These are phyloP conservation scores for Anisognathus igniventris DNA, from an alignment of 2,797 vertebrate genomes.

Conservation along the genomic window DNA sequence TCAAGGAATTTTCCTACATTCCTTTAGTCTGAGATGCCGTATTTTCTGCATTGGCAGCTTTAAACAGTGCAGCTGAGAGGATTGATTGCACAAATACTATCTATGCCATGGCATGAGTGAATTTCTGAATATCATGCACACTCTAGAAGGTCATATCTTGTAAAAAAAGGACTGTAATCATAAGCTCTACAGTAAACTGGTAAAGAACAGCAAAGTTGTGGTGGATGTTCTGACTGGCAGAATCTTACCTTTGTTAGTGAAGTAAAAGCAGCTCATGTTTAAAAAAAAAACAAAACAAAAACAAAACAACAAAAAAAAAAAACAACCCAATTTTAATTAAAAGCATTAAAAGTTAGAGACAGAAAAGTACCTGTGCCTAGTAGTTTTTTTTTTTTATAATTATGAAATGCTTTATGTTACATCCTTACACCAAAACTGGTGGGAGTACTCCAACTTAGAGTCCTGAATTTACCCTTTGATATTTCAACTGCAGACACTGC, in stretches of 20 bases:
- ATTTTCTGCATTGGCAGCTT: not conserved
- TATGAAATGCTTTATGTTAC: not conserved
- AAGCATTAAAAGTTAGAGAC: not conserved
- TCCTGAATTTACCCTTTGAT: not conserved
- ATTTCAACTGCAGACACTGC: not conserved
- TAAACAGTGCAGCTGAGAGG: not conserved
- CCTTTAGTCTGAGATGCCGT: not conserved
- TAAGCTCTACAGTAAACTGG: not conserved
- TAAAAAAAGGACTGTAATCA: not conserved
- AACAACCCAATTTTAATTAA: not conserved
- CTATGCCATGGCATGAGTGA: not conserved
- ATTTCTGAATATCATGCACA: not conserved
- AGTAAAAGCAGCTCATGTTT: not conserved
- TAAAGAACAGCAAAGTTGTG: not conserved
- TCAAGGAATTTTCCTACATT: not conserved
- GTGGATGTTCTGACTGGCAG: not conserved
- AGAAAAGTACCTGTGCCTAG: not conserved
- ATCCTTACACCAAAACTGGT: not conserved
- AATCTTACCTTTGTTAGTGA: not conserved
- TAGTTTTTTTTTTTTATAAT: not conserved
- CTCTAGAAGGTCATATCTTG: not conserved
- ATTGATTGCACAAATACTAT: not conserved
- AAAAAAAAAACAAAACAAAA: not conserved
- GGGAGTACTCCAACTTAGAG: not conserved
- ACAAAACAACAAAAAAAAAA: too few species aligned